Base-by-base conservation (phyloP, 1,140 invertebrate genomes). In the Panonychus citri region DNA sequence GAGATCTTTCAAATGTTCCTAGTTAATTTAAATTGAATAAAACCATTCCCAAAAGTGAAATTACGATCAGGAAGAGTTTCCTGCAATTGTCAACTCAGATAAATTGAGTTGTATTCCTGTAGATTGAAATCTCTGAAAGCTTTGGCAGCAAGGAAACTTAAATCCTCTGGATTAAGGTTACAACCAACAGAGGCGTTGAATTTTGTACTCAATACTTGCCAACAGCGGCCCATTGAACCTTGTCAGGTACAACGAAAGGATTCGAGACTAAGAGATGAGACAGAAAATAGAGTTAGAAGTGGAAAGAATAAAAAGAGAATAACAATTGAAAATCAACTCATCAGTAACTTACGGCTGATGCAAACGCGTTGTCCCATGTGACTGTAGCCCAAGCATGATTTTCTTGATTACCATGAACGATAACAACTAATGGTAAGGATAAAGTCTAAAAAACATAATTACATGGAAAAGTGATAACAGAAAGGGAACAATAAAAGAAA, bases 21-120 rank as follows among this genome's bases (percentile, higher is more conserved):
- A 78, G 1, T 94, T 24, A 97, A 74, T 71, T 95, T 95, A 88
- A 0, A 94, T 83, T 49, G 85, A 83, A 73, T 91, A 94, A 72
- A 95, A 95, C 90, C 90, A 95, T 71, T 96, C 90, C 90, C 90
- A 97, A 71, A 96, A 96, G 90, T 95, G 66, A 95, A 95, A 64
- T 79, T 84, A 55, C 89, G 72, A 51, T 89, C 86, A 0, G 81
- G 81, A 30, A 96, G 69, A 0, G 87, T 83, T 68, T 95, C 89
- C 73, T 95, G 89, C 65, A 91, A 91, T 66, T 89, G 85, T 5
- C 87, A 93, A 55, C 78, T 83, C 26, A 93, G 71, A 54, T 79
- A 69, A 25, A 77, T 68, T 43, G 72, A 73, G 2, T 69, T 66
- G 46, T 72, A 73, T 50, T 70, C 69, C 43, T 64, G 64, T 25